Evolutionary conservation across 2,888 invertebrate species (phyloP), one percentile per base, ranked within the genome.

Genomic region (Tigriopus californicus): DNA sequence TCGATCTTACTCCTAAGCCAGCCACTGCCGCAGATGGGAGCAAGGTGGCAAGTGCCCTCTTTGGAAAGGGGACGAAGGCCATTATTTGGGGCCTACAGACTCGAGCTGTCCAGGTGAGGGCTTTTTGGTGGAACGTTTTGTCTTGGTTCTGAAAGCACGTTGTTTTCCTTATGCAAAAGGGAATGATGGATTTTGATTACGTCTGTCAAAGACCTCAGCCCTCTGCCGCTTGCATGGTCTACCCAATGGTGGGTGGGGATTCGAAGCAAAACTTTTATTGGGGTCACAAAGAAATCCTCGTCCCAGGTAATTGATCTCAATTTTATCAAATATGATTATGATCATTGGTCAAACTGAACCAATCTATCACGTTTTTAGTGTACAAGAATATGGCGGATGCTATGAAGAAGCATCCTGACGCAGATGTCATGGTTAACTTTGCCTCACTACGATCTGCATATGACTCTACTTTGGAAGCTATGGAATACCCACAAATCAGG

Each of bases 61-160:
- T 94, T 74, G 79, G 78, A n/a, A 79, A 79, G 64, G 76, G 79
- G 62, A 95, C 94, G 12, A 88, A 86, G 70, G 82, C 94, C 11
- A 91, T 98, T 67, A 84, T 98, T 20, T 98, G 97, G 97, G 98
- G 98, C 62, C 95, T 98, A 91, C 98, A 98, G 75, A 86, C 85
- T 51, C 76, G 94, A 62, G 97, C 98, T 22, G 91, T 98, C 10
- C 94, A 88, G 8, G 33, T 33, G 8, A 33, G 33, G 33, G 8
- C 8, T 5, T 67, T 69, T 70, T 62, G 61, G 62, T 60, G n/a
- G 41, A 42, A 5, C 8, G 3, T 33, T 33, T 5, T 5, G 8
- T 5, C 8, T 3, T 5, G 33, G 33, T 33, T 33, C 8, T 33
- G 33, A 33, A n/a, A n/a, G n/a, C n/a, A n/a, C n/a, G n/a, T n/a